These are phyloP conservation scores for Atractosteus spatula DNA, from an alignment of 2,113 vertebrate genomes.

Conservation along the genomic window DNA sequence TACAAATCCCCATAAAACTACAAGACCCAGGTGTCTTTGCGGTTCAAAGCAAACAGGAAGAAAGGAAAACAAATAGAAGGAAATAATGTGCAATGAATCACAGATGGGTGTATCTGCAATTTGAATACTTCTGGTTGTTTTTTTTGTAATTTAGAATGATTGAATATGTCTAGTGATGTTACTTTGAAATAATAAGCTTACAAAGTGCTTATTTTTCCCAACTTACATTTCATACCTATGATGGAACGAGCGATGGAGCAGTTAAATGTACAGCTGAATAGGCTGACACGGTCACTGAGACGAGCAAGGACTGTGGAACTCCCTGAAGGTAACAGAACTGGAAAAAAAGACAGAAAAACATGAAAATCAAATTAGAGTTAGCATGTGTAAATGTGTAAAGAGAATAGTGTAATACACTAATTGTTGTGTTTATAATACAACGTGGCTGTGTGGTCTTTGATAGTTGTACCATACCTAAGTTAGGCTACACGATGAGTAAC, in stretches of 20 bases:
- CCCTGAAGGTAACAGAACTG: slow-evolving; percentile 75
- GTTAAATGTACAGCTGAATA: slow-evolving; percentile 78
- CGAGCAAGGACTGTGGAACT: slow-evolving; percentile 95
- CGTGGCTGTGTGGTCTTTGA: too few species aligned
- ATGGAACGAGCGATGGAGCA: slow-evolving; percentile 99
- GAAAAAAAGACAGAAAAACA: not conserved
- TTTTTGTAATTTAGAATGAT: slow-evolving; percentile 28
- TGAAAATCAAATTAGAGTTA: not conserved
- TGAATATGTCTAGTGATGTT: slow-evolving; percentile 29
- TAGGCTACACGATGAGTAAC: too few species aligned
- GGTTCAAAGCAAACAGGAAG: slow-evolving; percentile 65
- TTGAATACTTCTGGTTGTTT: not conserved
- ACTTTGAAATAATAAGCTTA: slow-evolving; percentile 13
- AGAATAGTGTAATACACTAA: too few species aligned
- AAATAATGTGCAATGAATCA: slow-evolving; percentile 32
- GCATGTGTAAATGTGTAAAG: too few species aligned
- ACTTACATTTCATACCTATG: slow-evolving; percentile 57
- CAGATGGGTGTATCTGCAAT: not conserved
- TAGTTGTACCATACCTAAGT: too few species aligned
- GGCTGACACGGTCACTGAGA: slow-evolving; percentile 89
- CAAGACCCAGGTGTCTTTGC: slow-evolving; percentile 58
- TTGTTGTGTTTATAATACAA: too few species aligned
- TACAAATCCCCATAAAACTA: slow-evolving; percentile 38
- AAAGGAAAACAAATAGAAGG: slow-evolving; percentile 25
- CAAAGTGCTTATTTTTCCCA: slow-evolving; percentile 18